Conservation (phyloP, 1,140 invertebrate species). For the Campoletis sonorensis region DNA sequence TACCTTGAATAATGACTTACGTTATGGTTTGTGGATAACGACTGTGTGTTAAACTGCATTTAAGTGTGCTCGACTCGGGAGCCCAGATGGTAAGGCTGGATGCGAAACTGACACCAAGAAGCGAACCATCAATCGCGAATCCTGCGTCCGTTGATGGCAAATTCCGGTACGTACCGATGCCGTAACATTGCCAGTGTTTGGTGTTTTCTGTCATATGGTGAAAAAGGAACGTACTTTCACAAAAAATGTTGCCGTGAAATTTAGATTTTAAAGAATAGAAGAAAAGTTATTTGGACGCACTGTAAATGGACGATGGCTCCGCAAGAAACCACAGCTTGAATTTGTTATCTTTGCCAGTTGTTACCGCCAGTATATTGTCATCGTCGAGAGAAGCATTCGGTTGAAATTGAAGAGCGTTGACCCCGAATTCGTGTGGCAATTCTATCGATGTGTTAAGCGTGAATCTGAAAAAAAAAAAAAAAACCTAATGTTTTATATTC, state of each 20-base stretch:
- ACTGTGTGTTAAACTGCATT: slow-evolving; percentile 72
- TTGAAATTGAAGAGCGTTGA: slow-evolving; percentile 82
- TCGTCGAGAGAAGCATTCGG: slow-evolving; percentile 73
- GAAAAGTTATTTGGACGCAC: slow-evolving; percentile 64
- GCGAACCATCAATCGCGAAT: slow-evolving; percentile 87
- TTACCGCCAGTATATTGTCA: slow-evolving; percentile 78
- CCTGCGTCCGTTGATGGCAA: slow-evolving; percentile 77
- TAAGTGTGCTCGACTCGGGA: slow-evolving; percentile 77
- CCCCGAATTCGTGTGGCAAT: slow-evolving; percentile 81
- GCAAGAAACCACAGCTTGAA: slow-evolving; percentile 86
- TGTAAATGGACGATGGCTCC: slow-evolving; percentile 77
- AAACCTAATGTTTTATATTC: too few species aligned
- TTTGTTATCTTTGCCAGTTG: slow-evolving; percentile 82
- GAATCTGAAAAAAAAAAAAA: slow-evolving; percentile 77
- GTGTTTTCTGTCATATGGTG: slow-evolving; percentile 72
- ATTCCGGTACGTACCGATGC: slow-evolving; percentile 81
- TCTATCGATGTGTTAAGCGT: slow-evolving; percentile 85
- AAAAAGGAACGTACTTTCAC: too few species aligned
- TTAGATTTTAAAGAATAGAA: neutral
- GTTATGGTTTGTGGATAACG: slow-evolving; percentile 67
- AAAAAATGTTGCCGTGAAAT: neutral
- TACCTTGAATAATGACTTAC: slow-evolving; percentile 56
- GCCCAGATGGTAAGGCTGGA: slow-evolving; percentile 85
- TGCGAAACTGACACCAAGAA: slow-evolving; percentile 84
- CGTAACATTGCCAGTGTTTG: slow-evolving; percentile 82